Base-by-base conservation (phyloP, 1,140 invertebrate species). In the Mylabris phalerata region DNA sequence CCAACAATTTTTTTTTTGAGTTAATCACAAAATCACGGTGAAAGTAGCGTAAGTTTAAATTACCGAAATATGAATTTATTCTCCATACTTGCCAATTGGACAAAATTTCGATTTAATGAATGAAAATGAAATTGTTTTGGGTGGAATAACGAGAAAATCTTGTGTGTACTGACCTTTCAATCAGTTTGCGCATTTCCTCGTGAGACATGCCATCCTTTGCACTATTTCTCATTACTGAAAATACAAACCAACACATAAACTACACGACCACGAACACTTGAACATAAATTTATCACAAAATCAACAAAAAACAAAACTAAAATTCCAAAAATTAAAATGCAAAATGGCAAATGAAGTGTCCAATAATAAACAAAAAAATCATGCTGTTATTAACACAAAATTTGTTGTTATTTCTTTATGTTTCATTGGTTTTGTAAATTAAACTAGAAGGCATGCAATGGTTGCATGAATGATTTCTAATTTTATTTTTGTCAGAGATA, bases 141-240 rank as follows among this genome's bases (percentile, higher is more conserved):
- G 19, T 19, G 32, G 32, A 32, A 32, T 32, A 42, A 42, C 11
- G 41, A 42, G 11, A 7, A n/a, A 9, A 9, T 42, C 4, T 10
- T 55, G 52, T 54, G 51, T 54, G 60, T 79, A 84, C 82, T 91
- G 84, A 93, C 90, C 90, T 93, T 84, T 94, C 91, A 80, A 94
- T 90, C 78, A 94, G 87, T 86, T 92, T 93, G 80, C 90, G 84
- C 88, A 93, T 92, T 84, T 93, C 91, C 81, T 93, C 90, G 78
- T 88, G 90, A 80, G 88, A 86, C 85, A 91, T 87, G 79, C 86
- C 87, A 84, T 91, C 89, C 88, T 91, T 90, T 79, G 82, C 78
- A 80, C 76, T 78, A 78, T 76, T 77, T 76, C 80, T 81, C 74
- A 80, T 85, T 76, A 86, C 85, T 88, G 86, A 79, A 88, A 87